Base-by-base conservation (phyloP, 2,888 invertebrate genomes). In the Pilophorus perplexus region DNA sequence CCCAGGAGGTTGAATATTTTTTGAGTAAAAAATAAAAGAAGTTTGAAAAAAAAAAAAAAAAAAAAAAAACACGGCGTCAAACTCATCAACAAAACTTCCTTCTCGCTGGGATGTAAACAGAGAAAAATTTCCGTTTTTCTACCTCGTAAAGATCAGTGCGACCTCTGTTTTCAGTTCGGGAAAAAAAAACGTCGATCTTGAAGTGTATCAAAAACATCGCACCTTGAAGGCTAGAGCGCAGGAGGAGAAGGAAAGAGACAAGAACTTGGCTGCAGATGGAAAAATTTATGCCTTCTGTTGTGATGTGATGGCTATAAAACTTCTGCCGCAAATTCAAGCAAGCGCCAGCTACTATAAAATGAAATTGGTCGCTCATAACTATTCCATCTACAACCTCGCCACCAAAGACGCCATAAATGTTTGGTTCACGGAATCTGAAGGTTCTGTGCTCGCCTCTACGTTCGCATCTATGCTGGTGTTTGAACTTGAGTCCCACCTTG, bases 71-170 rank as follows among this genome's bases (percentile, higher is more conserved):
- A n/a, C n/a, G n/a, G n/a, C n/a, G n/a, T n/a, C n/a, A n/a, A n/a
- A n/a, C n/a, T n/a, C n/a, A n/a, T n/a, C n/a, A n/a, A n/a, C n/a
- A n/a, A n/a, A n/a, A n/a, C n/a, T n/a, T n/a, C n/a, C n/a, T n/a
- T n/a, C n/a, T n/a, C n/a, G n/a, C n/a, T n/a, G n/a, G n/a, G n/a
- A n/a, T 22, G 18, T 16, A 22, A 46, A 22, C n/a, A 20, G 16
- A 18, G 18, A 46, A 14, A 20, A 16, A 46, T 46, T 20, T 12
- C 20, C 46, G 12, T 46, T 12, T 46, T 46, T 46, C 46, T 16
- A 46, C 46, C 46, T 16, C 46, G 66, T 42, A 60, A 60, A 46
- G 60, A 60, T 27, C 25, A n/a, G 60, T 48, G 48, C 8, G 62
- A 62, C 18, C 25, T 27, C 12, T 62, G 62, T 22, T 48, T 28